Conservation (phyloP, 2,797 vertebrate species). For the Fratercula arctica region DNA sequence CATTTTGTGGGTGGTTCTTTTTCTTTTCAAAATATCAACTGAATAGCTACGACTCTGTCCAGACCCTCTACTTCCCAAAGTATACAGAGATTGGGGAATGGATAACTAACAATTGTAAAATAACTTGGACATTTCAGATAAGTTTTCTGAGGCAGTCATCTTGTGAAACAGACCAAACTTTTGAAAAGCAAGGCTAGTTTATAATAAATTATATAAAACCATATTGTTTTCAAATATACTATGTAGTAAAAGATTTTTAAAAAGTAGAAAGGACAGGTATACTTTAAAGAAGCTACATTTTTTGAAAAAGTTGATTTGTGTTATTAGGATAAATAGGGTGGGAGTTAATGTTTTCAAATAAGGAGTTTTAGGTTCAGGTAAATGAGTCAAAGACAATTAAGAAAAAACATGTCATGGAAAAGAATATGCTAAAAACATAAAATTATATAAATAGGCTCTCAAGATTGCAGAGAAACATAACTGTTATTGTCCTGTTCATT, state of each 20-base stretch:
- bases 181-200: neutral
- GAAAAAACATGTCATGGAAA: neutral
- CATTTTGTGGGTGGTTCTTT: neutral
- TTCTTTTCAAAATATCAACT: neutral
- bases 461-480: neutral
- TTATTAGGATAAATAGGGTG: neutral
- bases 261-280: neutral
- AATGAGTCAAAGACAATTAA: neutral
- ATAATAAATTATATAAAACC: neutral
- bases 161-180: neutral
- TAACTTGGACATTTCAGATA: neutral
- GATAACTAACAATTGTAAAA: constrained; percentile 5
- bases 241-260: neutral
- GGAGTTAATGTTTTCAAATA: neutral
- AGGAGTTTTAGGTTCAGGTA: neutral
- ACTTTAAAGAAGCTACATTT: neutral
- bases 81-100: neutral
- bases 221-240: neutral
- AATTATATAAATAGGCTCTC: neutral
- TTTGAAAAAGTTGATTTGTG: neutral
- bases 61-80: neutral
- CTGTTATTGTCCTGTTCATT: neutral
- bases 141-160: neutral
- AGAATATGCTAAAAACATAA: neutral
- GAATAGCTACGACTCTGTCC: neutral